Conservation (phyloP, 2,797 vertebrate species). For the Neostethus bicornis region DNA sequence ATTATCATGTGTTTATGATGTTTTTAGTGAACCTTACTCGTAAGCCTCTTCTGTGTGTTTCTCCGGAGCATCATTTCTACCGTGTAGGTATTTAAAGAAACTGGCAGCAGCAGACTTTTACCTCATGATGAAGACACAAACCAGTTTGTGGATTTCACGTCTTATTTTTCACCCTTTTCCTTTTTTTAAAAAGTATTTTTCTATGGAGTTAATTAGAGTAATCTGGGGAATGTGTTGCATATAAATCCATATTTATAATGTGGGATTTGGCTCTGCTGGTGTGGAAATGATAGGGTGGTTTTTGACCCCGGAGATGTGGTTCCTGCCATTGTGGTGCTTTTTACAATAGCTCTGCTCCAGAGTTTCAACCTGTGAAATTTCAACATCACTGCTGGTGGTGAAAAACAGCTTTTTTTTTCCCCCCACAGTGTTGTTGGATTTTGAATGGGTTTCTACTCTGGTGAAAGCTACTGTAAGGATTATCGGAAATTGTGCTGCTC, state of each 20-base stretch:
- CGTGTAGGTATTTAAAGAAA: slow-evolving; percentile 69
- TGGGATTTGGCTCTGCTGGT: slow-evolving; percentile 48
- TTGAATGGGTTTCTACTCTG: slow-evolving; percentile 15
- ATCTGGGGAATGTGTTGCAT: slow-evolving; percentile 47
- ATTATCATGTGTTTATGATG: background rate
- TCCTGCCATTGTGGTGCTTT: slow-evolving; percentile 36
- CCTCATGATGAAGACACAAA: slow-evolving; percentile 72
- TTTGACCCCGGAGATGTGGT: slow-evolving; percentile 46
- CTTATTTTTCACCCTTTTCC: slow-evolving; percentile 28
- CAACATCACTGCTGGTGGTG: slow-evolving; percentile 7
- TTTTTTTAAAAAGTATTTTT: background rate
- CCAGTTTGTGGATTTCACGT: slow-evolving; percentile 67
- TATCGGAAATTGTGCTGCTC: slow-evolving; percentile 11
- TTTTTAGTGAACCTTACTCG: slow-evolving; percentile 49
- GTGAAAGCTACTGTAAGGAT: slow-evolving; percentile 39
- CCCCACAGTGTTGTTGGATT: slow-evolving; percentile 17
- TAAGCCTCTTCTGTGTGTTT: slow-evolving; percentile 20
- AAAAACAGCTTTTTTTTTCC: too few relatives aligned
- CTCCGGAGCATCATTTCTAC: slow-evolving; percentile 32
- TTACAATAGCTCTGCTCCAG: slow-evolving; percentile 34
- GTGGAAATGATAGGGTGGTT: slow-evolving; percentile 51
- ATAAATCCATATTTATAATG: slow-evolving; percentile 20
- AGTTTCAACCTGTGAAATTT: slow-evolving; percentile 24
- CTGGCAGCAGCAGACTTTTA: slow-evolving; percentile 52
- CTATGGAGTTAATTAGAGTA: slow-evolving; percentile 31